A percentile compares a stretch with the other conserved stretches of the same genome.
phyloP scores from a whole-genome alignment of 2,113 vertebrate genomes.

The Urocitellus parryii region DNA sequence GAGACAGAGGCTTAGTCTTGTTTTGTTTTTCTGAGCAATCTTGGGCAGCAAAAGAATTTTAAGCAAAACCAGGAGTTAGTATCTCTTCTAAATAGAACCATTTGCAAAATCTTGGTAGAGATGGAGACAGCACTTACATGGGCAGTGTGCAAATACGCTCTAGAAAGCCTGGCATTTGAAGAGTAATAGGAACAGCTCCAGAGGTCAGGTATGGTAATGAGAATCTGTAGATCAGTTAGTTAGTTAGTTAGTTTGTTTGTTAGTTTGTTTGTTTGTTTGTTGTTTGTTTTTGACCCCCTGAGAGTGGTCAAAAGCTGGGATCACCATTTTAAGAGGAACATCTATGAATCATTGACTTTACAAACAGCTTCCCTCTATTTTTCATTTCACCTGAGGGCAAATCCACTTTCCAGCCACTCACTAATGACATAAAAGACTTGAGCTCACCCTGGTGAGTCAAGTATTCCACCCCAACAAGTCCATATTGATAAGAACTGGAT shows the following conservation, averaged over 20 bases:
- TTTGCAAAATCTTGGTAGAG: constrained; percentile 15
- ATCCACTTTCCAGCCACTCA: background rate
- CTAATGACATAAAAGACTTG: background rate
- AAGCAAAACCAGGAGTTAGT: constrained; percentile 9
- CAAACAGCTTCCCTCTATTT: background rate
- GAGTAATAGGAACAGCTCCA: background rate
- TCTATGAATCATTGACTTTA: background rate
- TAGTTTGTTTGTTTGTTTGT: no score
- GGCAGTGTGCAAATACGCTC: background rate
- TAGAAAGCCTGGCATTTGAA: background rate
- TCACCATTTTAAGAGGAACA: background rate
- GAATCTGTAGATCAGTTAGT: background rate
- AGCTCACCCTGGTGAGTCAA: background rate
- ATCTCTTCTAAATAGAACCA: constrained; percentile 37
- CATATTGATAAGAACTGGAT: background rate
- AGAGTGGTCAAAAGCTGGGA: background rate
- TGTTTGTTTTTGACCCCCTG: background rate
- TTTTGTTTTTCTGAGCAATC: constrained; percentile 42
- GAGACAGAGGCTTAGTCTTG: constrained; percentile 15
- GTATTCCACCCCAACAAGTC: background rate
- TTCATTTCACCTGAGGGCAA: background rate
- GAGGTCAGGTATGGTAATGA: background rate
- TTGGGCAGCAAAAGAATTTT: background rate
- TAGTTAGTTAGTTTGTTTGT: background rate
- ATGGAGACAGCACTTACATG: background rate